Conservation (phyloP, 2,888 invertebrate genomes). For the Tolmerus cingulatus region DNA sequence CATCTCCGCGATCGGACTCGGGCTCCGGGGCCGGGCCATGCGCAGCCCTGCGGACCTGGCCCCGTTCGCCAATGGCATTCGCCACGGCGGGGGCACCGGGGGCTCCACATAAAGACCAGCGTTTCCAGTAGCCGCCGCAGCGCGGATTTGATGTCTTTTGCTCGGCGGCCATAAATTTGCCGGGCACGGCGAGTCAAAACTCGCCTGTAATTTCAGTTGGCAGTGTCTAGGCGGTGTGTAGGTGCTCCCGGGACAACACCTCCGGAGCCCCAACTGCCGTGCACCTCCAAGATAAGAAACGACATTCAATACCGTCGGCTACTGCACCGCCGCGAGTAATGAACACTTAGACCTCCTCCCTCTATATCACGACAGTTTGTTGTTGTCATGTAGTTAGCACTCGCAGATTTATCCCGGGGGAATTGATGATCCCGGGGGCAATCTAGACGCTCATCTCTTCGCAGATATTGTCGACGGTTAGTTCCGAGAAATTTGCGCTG, state of each 20-base stretch:
- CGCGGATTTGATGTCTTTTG: constrained; percentile 32
- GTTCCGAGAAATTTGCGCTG: constrained; percentile 33
- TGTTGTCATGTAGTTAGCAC: constrained; percentile 65
- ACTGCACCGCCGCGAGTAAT: constrained; percentile 23
- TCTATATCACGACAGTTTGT: constrained; percentile 57
- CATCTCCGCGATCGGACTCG: background rate
- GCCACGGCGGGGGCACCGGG: background rate
- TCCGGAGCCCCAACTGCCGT: background rate
- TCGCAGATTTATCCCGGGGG: constrained; percentile 63
- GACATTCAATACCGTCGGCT: constrained; percentile 31
- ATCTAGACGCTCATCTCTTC: constrained; percentile 38
- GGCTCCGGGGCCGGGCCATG: background rate
- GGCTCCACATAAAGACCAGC: background rate
- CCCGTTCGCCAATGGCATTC: constrained; percentile 6
- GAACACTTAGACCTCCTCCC: constrained; percentile 38
- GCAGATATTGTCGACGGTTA: constrained; percentile 41
- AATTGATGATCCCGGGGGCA: constrained; percentile 59
- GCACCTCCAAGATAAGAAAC: constrained; percentile 14
- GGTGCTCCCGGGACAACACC: background rate
- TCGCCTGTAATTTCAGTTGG: background rate
- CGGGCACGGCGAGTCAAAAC: constrained; percentile 22
- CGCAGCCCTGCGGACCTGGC: background rate
- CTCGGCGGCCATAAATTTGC: constrained; percentile 24
- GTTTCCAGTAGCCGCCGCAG: constrained; percentile 28
- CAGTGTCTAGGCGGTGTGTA: constrained; percentile 13